These are phyloP conservation scores for Anhinga rufa DNA, from an alignment of 2,113 vertebrate genomes.

Conservation along the genomic window DNA sequence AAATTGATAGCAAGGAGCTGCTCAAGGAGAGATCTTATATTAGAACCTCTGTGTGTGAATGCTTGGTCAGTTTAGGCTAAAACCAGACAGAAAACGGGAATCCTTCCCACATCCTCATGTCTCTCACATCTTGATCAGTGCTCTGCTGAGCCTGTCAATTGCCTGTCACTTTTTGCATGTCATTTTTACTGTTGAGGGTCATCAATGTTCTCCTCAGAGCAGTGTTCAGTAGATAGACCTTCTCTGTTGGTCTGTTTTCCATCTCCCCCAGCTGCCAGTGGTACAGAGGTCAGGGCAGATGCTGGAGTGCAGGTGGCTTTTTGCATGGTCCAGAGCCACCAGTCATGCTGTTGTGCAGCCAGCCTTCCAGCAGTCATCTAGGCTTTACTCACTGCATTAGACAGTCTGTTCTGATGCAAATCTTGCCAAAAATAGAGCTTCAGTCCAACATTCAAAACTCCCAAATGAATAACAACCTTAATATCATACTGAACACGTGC, in stretches of 20 bases:
- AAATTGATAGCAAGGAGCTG: background rate
- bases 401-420: background rate
- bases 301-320: background rate
- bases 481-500: fast-evolving
- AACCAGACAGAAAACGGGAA: background rate
- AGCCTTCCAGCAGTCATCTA: background rate
- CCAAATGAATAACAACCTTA: background rate
- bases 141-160: background rate
- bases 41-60: background rate
- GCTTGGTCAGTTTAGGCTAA: background rate
- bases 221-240: background rate
- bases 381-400: background rate
- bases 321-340: background rate
- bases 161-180: background rate
- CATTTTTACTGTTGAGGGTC: background rate
- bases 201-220: background rate
- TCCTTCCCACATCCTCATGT: background rate
- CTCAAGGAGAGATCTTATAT: background rate
- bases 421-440: background rate
- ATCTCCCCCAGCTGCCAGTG: background rate
- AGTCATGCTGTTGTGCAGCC: background rate
- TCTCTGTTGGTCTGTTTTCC: background rate
- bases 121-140: background rate
- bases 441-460: background rate
- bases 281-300: background rate